These are phyloP conservation scores for Triplophysa yarkandensis DNA, from an alignment of 2,797 vertebrate species.

Conservation along the genomic window DNA sequence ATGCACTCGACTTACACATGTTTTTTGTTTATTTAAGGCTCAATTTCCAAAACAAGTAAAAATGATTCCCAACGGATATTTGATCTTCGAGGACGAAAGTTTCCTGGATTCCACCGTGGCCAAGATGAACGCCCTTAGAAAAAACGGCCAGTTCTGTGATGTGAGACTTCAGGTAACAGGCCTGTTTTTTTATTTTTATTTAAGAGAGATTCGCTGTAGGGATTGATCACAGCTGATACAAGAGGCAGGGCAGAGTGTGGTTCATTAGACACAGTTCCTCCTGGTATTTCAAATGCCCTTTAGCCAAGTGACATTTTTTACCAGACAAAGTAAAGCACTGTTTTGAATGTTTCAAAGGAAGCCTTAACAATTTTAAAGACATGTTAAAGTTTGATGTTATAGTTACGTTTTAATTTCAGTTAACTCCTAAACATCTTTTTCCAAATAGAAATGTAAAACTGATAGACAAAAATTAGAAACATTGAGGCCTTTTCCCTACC, in stretches of 20 bases:
- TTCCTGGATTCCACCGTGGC: slow-evolving; percentile 98
- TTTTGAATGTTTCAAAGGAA: slow-evolving; percentile 1
- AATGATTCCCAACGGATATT: slow-evolving; percentile 98
- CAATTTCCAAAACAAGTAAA: slow-evolving; percentile 69
- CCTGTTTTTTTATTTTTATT: slow-evolving; percentile 6
- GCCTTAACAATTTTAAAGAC: neutral
- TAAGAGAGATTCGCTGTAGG: neutral
- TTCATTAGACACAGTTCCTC: slow-evolving; percentile 13
- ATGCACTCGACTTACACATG: neutral
- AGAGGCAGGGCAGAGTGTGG: slow-evolving; percentile 20
- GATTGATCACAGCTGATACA: slow-evolving; percentile 15
- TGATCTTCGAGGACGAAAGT: slow-evolving; percentile 98
- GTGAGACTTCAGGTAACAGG: slow-evolving; percentile 94
- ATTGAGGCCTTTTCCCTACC: too few relatives aligned
- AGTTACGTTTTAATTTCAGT: too few relatives aligned
- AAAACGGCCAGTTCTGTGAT: slow-evolving; percentile 98
- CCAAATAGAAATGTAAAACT: too few relatives aligned
- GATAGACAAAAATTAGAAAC: too few relatives aligned
- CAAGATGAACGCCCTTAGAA: slow-evolving; percentile 97
- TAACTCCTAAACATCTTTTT: too few relatives aligned
- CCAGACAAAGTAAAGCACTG: neutral
- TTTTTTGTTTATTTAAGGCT: slow-evolving; percentile 51
- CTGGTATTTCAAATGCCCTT: slow-evolving; percentile 27
- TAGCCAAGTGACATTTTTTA: slow-evolving; percentile 13
- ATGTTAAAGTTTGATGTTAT: neutral